A percentile compares a stretch with the other conserved stretches of the same genome.
These are phyloP conservation scores for Seira musarum DNA, from an alignment of 2,888 invertebrate genomes.

Conservation along the genomic window DNA sequence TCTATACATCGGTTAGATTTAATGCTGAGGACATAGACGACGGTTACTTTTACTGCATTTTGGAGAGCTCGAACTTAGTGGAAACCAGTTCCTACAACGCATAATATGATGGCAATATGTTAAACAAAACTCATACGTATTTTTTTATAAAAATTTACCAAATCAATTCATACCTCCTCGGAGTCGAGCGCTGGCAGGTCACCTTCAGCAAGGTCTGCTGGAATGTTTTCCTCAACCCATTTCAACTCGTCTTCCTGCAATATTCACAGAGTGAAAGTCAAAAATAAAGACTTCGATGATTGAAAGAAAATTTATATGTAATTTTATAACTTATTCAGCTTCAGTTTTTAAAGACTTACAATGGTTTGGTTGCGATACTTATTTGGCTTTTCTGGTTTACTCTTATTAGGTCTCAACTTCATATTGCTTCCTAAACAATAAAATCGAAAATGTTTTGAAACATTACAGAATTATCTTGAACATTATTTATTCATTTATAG, in stretches of 20 bases:
- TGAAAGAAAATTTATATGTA: background rate
- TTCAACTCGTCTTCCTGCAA: conserved; percentile 83
- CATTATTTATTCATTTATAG: conserved; percentile 9
- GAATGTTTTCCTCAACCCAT: conserved; percentile 97
- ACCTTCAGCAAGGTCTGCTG: conserved; percentile 80
- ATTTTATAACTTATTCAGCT: background rate
- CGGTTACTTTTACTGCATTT: conserved; percentile 81
- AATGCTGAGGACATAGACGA: background rate
- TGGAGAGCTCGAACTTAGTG: conserved; percentile 89
- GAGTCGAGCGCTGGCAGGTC: conserved; percentile 82
- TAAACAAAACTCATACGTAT: background rate
- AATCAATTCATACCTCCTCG: conserved; percentile 76
- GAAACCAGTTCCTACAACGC: conserved; percentile 85
- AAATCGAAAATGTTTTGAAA: background rate
- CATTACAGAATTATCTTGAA: too few species aligned
- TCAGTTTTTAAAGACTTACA: conserved; percentile 29
- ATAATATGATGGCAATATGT: too few species aligned
- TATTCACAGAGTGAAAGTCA: conserved; percentile 63
- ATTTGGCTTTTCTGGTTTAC: conserved; percentile 57
- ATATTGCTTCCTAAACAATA: conserved; percentile 59
- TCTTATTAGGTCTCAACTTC: conserved; percentile 66
- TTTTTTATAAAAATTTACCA: conserved; percentile 16
- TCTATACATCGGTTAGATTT: too few species aligned
- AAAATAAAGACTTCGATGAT: background rate
- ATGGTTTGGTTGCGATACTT: conserved; percentile 62